These are phyloP conservation scores for Psephotus haematonotus DNA, from an alignment of 2,113 vertebrate genomes.

Conservation along the genomic window DNA sequence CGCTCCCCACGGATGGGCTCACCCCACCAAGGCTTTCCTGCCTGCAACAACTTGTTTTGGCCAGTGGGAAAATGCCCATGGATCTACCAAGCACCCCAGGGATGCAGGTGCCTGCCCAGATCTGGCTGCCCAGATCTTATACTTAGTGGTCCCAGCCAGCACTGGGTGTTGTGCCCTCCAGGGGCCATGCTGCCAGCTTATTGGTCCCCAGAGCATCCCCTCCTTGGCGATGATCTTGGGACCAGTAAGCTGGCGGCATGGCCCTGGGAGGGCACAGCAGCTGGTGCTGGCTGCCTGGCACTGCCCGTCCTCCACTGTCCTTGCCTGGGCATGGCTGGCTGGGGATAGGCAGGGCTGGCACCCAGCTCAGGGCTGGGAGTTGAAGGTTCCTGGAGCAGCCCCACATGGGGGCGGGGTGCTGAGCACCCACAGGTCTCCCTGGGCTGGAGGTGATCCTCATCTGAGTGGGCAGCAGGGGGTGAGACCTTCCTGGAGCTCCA, in stretches of 20 bases:
- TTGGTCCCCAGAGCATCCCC: background rate
- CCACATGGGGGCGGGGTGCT: background rate
- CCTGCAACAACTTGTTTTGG: background rate
- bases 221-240: background rate
- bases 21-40: background rate
- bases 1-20: background rate
- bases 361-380: rapidly evolving
- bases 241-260: background rate
- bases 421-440: background rate
- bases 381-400: background rate
- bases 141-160: background rate
- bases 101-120: rapidly evolving
- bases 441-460: background rate
- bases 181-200: background rate
- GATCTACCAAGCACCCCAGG: background rate
- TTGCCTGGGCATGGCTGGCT: rapidly evolving
- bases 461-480: background rate
- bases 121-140: background rate
- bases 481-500: background rate
- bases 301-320: background rate
- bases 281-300: background rate
- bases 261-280: background rate
- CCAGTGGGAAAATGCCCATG: rapidly evolving
- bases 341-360: background rate
- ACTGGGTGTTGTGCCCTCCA: background rate